Conservation (phyloP, 2,113 vertebrate genomes). For the Isurus oxyrinchus region DNA sequence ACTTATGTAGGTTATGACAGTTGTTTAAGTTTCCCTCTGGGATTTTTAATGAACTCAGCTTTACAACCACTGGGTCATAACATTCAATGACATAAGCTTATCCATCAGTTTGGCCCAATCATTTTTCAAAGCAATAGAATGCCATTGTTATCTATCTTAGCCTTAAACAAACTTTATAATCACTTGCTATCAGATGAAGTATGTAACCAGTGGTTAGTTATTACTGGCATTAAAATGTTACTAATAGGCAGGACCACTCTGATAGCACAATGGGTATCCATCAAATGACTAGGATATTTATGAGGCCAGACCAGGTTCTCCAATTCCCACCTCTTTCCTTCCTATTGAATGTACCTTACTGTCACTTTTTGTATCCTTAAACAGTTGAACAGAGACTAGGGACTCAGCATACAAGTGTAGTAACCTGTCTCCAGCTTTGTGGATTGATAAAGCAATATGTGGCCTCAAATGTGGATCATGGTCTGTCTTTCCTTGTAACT, state of each 20-base stretch:
- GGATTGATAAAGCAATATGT: not conserved
- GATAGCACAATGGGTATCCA: not conserved
- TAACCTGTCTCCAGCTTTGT: not conserved
- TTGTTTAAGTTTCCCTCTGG: no score
- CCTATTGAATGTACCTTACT: not conserved
- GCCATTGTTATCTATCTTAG: not conserved
- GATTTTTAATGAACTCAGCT: no score
- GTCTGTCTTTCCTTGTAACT: not conserved
- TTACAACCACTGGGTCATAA: no score
- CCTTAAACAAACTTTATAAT: not conserved
- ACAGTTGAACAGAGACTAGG: not conserved
- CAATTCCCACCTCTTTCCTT: not conserved
- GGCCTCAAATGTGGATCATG: not conserved
- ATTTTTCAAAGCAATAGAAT: not conserved
- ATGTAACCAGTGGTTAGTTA: not conserved
- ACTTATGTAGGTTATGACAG: no score
- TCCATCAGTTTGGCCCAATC: not conserved
- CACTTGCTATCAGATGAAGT: not conserved
- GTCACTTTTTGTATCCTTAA: not conserved
- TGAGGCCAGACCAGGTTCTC: not conserved
- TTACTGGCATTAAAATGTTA: not conserved
- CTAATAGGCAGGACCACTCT: not conserved
- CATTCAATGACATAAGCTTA: not conserved
- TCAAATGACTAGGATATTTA: not conserved
- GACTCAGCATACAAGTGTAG: not conserved